Conservation (phyloP, 2,888 invertebrate genomes). For the Conus canariensis region DNA sequence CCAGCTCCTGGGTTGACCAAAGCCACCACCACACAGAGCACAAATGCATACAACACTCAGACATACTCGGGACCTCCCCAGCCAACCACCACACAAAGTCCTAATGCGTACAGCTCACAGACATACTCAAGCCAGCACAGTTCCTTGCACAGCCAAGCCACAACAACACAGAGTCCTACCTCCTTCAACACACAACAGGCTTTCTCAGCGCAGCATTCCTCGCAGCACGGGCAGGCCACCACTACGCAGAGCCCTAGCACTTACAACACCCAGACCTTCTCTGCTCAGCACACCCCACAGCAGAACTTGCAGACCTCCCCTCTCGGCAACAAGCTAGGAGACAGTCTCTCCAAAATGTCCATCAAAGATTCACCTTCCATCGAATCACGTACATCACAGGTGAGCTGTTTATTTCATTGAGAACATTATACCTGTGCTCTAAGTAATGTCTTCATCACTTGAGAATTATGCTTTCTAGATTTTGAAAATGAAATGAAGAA, state of each 20-base stretch:
- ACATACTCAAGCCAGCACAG: background rate
- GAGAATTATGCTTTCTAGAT: too few species aligned
- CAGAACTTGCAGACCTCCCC: conserved; percentile 61
- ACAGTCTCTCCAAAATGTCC: conserved; percentile 73
- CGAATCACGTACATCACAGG: conserved; percentile 59
- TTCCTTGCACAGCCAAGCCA: conserved; percentile 54
- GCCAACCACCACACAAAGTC: background rate
- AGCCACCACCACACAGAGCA: conserved; percentile 27
- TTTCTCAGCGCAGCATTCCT: background rate
- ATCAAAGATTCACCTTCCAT: conserved; percentile 69
- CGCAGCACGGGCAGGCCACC: conserved; percentile 49
- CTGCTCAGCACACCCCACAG: conserved; percentile 34
- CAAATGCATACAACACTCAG: conserved; percentile 13
- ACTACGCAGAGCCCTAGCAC: conserved; percentile 31
- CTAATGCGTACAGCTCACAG: background rate
- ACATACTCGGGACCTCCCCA: background rate
- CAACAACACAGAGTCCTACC: conserved; percentile 29
- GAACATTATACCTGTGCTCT: too few species aligned
- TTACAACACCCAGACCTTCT: conserved; percentile 33
- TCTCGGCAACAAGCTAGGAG: conserved; percentile 70
- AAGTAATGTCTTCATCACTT: too few species aligned
- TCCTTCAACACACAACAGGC: conserved; percentile 4
- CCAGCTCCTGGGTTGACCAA: conserved; percentile 53
- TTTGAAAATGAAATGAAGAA: too few species aligned
- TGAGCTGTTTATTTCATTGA: conserved; percentile 37